Percentiles rank a stretch among this genome's conserved stretches.
Conservation (phyloP, 2,888 invertebrate species). For the Tethea ocularis region DNA sequence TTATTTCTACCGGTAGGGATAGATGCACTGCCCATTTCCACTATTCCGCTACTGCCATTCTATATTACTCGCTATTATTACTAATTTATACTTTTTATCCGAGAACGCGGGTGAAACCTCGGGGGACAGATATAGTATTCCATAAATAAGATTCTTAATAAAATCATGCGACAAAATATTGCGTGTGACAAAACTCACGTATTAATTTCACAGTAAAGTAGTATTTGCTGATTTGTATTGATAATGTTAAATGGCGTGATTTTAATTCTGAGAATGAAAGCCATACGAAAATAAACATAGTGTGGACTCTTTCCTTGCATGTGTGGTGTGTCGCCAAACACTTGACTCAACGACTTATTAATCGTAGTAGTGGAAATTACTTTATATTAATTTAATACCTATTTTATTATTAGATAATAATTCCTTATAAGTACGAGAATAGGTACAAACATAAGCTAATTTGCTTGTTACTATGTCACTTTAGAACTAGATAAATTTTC, state of each 20-base stretch:
- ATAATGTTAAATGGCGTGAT: conserved; percentile 28
- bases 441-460: not conserved
- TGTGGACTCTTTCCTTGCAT: not conserved
- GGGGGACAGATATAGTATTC: no score
- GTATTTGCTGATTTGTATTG: not conserved
- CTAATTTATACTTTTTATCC: no score
- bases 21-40: no score
- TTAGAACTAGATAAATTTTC: not conserved
- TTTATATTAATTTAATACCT: not conserved
- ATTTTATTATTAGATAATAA: not conserved
- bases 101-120: no score
- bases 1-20: no score
- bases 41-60: no score
- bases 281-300: not conserved
- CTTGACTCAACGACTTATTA: not conserved
- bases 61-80: no score
- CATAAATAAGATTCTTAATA: no score
- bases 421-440: not conserved
- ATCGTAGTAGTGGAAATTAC: not conserved
- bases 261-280: conserved; percentile 29
- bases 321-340: not conserved
- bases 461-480: not conserved
- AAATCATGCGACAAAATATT: not conserved
- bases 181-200: not conserved
- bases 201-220: not conserved